Percentiles rank a stretch among this genome's conserved stretches.
Evolutionary conservation across 2,113 vertebrate genomes (phyloP).

Genomic region (Antechinus stuartii): DNA sequence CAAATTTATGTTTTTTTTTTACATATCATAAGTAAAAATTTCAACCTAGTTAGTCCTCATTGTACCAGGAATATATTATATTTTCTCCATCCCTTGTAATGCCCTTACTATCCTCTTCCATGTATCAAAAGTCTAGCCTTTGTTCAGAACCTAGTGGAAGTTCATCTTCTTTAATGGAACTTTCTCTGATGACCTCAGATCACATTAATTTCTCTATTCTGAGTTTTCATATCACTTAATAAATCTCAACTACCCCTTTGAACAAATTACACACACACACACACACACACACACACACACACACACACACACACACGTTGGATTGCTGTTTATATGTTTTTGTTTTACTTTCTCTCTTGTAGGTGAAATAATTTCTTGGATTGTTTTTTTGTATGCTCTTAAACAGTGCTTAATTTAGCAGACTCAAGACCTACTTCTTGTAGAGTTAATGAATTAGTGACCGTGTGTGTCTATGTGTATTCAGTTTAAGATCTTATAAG

Average conservation of each 20-base stretch:
- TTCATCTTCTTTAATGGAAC: not conserved
- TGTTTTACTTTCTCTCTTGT: not conserved
- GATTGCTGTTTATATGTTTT: not conserved
- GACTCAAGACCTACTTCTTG: not conserved
- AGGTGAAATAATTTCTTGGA: not conserved
- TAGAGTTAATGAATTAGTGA: not conserved
- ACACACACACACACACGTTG: not conserved
- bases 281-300: no score
- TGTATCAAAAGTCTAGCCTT: not conserved
- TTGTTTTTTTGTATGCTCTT: not conserved
- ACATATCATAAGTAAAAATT: not conserved
- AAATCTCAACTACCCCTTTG: not conserved
- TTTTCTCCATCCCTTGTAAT: not conserved
- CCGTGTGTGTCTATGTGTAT: not conserved
- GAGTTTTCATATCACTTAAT: not conserved
- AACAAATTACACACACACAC: not conserved
- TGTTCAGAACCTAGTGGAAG: not conserved
- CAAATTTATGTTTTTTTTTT: not conserved
- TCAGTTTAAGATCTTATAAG: not conserved
- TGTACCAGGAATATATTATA: not conserved
- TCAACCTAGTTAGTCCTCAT: not conserved
- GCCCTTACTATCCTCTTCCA: not conserved
- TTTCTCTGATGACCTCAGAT: not conserved
- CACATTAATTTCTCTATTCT: not conserved
- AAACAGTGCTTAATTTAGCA: not conserved